Conservation (phyloP, 2,797 vertebrate genomes). For the Euphonia xanthogaster region DNA sequence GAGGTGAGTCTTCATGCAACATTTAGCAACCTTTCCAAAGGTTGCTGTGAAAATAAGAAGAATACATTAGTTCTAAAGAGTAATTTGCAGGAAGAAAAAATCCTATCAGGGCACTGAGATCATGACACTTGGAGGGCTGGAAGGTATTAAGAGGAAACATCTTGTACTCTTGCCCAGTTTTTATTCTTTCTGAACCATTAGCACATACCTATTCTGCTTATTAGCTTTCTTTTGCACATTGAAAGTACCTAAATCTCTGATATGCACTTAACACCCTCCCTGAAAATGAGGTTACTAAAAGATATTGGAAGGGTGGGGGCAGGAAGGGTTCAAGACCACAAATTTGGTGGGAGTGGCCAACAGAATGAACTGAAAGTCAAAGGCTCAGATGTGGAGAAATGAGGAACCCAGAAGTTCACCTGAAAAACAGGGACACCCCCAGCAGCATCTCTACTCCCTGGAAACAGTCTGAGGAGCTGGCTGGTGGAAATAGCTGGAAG, state of each 20-base stretch:
- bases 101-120: not conserved
- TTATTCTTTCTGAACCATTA: not conserved
- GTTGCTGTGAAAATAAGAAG: not conserved
- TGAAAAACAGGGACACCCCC: accelerated
- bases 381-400: not conserved
- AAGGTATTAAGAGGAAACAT: not conserved
- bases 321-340: not conserved
- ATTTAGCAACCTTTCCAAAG: not conserved
- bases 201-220: not conserved
- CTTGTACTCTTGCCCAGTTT: not conserved
- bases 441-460: not conserved
- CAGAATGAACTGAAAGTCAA: not conserved
- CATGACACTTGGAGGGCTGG: not conserved
- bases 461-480: not conserved
- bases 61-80: not conserved
- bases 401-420: not conserved
- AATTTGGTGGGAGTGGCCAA: accelerated
- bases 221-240: not conserved
- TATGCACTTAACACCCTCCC: not conserved
- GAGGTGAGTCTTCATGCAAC: not conserved
- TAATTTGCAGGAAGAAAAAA: not conserved
- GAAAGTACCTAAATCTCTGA: not conserved
- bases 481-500: not conserved
- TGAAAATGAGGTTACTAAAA: not conserved
- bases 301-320: accelerated